phyloP scores from a whole-genome alignment of 2,888 invertebrate genomes.

The Resseliella maxima region DNA sequence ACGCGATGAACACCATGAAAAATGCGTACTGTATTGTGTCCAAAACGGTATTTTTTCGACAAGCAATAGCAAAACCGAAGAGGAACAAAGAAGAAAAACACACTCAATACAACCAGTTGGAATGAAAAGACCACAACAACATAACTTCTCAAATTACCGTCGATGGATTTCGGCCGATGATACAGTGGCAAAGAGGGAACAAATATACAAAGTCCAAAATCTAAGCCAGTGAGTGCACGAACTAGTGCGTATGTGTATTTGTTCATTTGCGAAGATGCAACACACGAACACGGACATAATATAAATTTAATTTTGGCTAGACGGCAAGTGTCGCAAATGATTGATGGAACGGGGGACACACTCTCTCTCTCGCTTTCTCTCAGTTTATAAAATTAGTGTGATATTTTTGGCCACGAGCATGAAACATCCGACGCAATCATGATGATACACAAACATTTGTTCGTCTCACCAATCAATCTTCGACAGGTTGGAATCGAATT shows the following conservation, averaged over 20 bases:
- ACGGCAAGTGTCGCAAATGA: conserved; percentile 51
- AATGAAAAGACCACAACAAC: neutral
- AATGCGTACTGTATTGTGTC: conserved; percentile 47
- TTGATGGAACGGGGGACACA: conserved; percentile 29
- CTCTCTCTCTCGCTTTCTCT: too few species aligned
- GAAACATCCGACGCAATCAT: neutral
- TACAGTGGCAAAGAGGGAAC: neutral
- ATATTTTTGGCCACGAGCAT: neutral
- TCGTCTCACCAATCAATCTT: conserved; percentile 2
- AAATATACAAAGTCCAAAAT: neutral
- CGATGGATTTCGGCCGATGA: neutral
- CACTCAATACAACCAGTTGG: neutral
- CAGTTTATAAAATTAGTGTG: neutral
- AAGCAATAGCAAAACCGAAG: neutral
- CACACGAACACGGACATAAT: conserved; percentile 29
- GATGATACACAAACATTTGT: neutral
- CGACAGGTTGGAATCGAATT: neutral
- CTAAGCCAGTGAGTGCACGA: neutral
- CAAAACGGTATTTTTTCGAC: neutral
- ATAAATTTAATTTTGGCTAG: conserved; percentile 55
- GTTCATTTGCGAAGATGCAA: neutral
- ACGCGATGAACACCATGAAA: neutral
- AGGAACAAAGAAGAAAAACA: neutral
- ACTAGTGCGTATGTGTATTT: neutral
- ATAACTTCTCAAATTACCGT: neutral